A percentile compares a stretch with the other conserved stretches of the same genome.
These are phyloP conservation scores for Brachyistius frenatus DNA, from an alignment of 2,113 vertebrate genomes.

Conservation along the genomic window DNA sequence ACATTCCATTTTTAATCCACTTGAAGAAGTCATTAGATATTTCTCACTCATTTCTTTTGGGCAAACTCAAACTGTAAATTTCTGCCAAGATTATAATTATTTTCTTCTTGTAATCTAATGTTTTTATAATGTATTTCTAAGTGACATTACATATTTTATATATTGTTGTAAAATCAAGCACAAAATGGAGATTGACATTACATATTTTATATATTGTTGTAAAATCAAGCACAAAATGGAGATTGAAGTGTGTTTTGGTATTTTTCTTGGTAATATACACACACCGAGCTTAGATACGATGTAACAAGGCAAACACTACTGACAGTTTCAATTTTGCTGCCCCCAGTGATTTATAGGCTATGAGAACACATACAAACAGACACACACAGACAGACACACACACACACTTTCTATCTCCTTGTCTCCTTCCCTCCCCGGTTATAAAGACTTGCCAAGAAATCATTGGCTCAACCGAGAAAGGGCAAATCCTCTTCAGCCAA, in stretches of 20 bases:
- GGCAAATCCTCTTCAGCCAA: constrained; percentile 83
- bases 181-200: constrained; percentile 5
- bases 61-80: neutral
- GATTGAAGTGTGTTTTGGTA: constrained; percentile 6
- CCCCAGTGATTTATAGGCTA: constrained; percentile 60
- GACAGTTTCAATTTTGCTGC: constrained; percentile 63
- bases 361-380: constrained; percentile 39
- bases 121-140: constrained; percentile 7
- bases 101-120: constrained; percentile 1
- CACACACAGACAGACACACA: constrained; percentile 19
- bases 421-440: constrained; percentile 66
- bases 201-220: neutral
- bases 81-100: neutral
- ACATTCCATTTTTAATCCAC: neutral
- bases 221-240: constrained; percentile 8
- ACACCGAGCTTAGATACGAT: constrained; percentile 45
- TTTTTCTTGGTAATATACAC: constrained; percentile 24
- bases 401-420: constrained; percentile 64
- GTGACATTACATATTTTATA: neutral
- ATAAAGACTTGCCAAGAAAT: constrained; percentile 79
- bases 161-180: constrained; percentile 8
- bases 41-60: neutral
- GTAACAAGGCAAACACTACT: constrained; percentile 52
- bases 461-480: constrained; percentile 79
- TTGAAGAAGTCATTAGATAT: neutral